A percentile compares a stretch with the other conserved stretches of the same genome.
phyloP scores from a whole-genome alignment of 2,797 vertebrate species.

The Lacerta bilineata region DNA sequence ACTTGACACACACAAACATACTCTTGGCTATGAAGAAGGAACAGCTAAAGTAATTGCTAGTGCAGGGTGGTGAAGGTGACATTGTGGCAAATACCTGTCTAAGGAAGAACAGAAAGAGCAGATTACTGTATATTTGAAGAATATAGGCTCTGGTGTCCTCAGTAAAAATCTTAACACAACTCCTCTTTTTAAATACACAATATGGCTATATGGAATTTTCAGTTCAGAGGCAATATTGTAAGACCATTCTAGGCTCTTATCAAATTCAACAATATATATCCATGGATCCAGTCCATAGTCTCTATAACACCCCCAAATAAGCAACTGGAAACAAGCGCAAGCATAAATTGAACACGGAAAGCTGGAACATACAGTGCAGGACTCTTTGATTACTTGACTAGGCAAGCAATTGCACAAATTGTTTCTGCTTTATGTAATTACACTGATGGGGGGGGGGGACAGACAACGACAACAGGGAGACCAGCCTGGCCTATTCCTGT shows the following conservation, averaged over 20 bases:
- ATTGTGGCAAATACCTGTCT: slow-evolving; percentile 63
- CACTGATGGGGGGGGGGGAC: not conserved
- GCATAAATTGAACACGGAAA: slow-evolving; percentile 39
- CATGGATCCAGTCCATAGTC: not conserved
- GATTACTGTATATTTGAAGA: not conserved
- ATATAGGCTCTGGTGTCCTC: accelerated
- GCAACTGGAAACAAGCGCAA: slow-evolving; percentile 19
- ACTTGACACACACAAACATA: not conserved
- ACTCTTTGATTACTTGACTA: slow-evolving; percentile 60
- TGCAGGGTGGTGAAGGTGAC: slow-evolving; percentile 66
- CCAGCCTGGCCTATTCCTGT: not conserved
- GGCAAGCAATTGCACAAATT: slow-evolving; percentile 66
- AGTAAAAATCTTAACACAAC: slow-evolving; percentile 23
- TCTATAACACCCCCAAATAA: slow-evolving; percentile 15
- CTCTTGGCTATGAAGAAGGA: slow-evolving; percentile 67
- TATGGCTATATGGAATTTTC: not conserved
- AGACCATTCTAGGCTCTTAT: too few relatives aligned
- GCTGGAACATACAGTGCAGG: slow-evolving; percentile 42
- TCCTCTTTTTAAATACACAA: not conserved
- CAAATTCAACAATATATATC: not conserved
- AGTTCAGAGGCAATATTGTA: not conserved
- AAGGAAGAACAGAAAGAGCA: not conserved
- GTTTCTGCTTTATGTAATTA: slow-evolving; percentile 70
- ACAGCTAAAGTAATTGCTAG: slow-evolving; percentile 48
- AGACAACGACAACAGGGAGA: too few relatives aligned